Conservation (phyloP, 1,140 invertebrate species). For the Brachionus asplanchnoidis region DNA sequence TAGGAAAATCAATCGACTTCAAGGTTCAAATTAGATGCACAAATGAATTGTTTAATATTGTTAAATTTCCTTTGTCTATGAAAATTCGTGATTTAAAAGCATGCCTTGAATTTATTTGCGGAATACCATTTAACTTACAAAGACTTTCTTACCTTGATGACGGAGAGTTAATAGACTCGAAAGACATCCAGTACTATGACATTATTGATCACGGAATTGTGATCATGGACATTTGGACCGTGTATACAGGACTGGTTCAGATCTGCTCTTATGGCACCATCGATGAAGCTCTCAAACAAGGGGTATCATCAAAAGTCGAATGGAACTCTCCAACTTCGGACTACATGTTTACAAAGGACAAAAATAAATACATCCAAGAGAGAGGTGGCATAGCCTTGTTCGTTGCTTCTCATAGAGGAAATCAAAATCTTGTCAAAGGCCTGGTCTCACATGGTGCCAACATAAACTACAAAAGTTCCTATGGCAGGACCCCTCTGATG, state of each 20-base stretch:
- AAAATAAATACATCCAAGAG: slow-evolving; percentile 30
- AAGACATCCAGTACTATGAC: slow-evolving; percentile 34
- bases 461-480: slow-evolving; percentile 29
- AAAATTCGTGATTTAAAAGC: slow-evolving; percentile 28
- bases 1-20: slow-evolving; percentile 29
- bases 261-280: neutral
- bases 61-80: slow-evolving; percentile 37
- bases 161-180: slow-evolving; percentile 26
- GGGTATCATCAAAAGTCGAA: neutral
- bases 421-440: neutral
- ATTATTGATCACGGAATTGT: slow-evolving; percentile 5
- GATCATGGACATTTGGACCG: slow-evolving; percentile 37
- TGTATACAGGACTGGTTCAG: slow-evolving; percentile 9
- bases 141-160: slow-evolving; percentile 31
- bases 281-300: slow-evolving; percentile 3
- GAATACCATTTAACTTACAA: slow-evolving; percentile 30
- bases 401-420: slow-evolving; percentile 29
- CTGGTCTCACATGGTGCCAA: slow-evolving; percentile 2
- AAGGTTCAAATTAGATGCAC: slow-evolving; percentile 32
- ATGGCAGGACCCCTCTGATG: slow-evolving; percentile 23
- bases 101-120: slow-evolving; percentile 37
- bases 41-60: slow-evolving; percentile 33
- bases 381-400: slow-evolving; percentile 35
- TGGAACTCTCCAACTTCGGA: slow-evolving; percentile 40
- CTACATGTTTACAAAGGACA: slow-evolving; percentile 34